Base-by-base conservation (phyloP, 1,140 invertebrate species). In the Carposina sasakii region DNA sequence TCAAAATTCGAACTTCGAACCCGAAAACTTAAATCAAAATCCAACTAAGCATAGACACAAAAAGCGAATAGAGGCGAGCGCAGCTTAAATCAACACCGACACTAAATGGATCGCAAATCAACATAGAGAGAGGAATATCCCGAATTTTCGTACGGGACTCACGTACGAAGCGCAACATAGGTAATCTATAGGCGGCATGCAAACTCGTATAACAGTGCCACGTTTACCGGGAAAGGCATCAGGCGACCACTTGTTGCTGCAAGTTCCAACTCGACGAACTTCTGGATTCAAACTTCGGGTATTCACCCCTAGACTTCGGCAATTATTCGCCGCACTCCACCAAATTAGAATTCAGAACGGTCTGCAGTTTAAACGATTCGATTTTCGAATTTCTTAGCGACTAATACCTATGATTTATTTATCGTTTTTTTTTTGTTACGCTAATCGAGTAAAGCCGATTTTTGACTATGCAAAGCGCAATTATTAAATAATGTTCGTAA, bases 191-290 rank as follows among this genome's bases (percentile, higher is more conserved):
- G 68, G 67, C 62, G 66, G 67, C 76, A 81, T 82, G 78, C 76
- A 78, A 78, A 76, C 52, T 67, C 62, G 61, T 72, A 64, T 71
- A 75, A 78, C 72, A 82, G 57, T 76, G 65, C 53, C 71, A 74
- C 68, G 76, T 67, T 83, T 83, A 83, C 79, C 79, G 69, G 68
- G 63, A 61, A 72, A 68, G 59, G 67, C 79, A 83, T 83, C 73
- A 68, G 76, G 44, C 71, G 68, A 56, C 68, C 75, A 83, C 79
- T 79, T 83, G 79, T 83, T 83, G 79, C 73, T 59, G 46, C 36
- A n/a, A n/a, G 36, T 22, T 43, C 67, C 65, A 75, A 76, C 69
- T 73, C 67, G 63, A 60, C 63, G 60, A 39, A 47, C 57, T 58
- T 54, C 52, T 57, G 65, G 55, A 61, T 61, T 57, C 51, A 60